Evolutionary conservation across 1,140 invertebrate species (phyloP).

Genomic region (Scaptomyza montana): DNA sequence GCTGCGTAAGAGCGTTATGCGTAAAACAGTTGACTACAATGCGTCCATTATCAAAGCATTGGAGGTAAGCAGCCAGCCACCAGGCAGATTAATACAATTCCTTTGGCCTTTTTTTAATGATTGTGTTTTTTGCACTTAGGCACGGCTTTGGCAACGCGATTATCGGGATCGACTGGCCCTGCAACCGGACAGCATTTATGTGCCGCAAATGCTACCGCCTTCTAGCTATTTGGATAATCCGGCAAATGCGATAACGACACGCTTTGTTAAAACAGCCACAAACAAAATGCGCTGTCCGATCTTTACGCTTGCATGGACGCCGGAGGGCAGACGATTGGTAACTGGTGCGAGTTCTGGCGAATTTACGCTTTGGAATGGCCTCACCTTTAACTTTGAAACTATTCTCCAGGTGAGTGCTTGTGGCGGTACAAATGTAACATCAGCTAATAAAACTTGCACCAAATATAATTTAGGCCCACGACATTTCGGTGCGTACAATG

Average conservation of each 20-base stretch:
- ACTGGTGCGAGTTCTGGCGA: conserved; percentile 99
- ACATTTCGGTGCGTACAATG: conserved; percentile 98
- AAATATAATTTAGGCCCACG: conserved; percentile 92
- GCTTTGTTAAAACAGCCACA: conserved; percentile 98
- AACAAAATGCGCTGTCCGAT: conserved; percentile 99
- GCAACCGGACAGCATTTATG: conserved; percentile 96
- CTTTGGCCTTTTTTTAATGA: background rate
- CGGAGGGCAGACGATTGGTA: conserved; percentile 97
- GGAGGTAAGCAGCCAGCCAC: conserved; percentile 86
- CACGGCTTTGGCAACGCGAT: conserved; percentile 97
- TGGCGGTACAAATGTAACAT: background rate
- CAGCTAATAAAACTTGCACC: background rate
- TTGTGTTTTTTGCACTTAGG: conserved; percentile 85
- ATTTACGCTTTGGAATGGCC: conserved; percentile 99
- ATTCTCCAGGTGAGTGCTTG: conserved; percentile 93
- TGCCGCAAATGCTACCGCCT: conserved; percentile 94
- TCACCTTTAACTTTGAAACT: conserved; percentile 99
- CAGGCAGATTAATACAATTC: background rate
- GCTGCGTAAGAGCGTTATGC: conserved; percentile 96
- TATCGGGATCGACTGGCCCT: conserved; percentile 92
- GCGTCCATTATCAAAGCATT: conserved; percentile 96
- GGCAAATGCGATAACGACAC: conserved; percentile 97
- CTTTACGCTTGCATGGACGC: conserved; percentile 99
- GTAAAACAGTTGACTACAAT: conserved; percentile 99
- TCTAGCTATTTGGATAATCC: conserved; percentile 96